Percentiles rank a stretch among this genome's conserved stretches.
These are phyloP conservation scores for Electrona antarctica DNA, from an alignment of 2,113 vertebrate genomes.

Conservation along the genomic window DNA sequence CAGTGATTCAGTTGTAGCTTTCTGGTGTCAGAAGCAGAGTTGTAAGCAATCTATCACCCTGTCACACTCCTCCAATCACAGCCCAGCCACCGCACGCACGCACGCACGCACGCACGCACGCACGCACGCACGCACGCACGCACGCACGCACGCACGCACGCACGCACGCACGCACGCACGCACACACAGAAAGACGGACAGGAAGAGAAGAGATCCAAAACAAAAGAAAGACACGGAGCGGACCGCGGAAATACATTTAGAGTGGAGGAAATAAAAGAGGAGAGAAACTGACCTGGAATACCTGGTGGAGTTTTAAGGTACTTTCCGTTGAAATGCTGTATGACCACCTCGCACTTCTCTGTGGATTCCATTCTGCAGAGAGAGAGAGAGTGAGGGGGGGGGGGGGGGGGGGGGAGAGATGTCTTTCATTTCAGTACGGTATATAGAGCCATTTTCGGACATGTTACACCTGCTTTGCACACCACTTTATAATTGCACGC, in stretches of 20 bases:
- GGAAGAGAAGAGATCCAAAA: neutral
- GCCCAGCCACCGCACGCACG: no score
- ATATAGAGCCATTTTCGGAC: no score
- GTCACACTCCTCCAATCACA: no score
- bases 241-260: conserved; percentile 20
- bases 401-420: neutral
- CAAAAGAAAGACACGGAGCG: neutral
- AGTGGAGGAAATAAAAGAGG: neutral
- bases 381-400: neutral
- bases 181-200: neutral
- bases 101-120: no score
- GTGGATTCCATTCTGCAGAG: conserved; percentile 76
- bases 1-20: neutral
- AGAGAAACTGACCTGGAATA: conserved; percentile 71
- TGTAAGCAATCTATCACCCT: no score
- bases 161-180: no score
- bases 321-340: conserved; percentile 78
- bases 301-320: conserved; percentile 79
- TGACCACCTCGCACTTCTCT: conserved; percentile 78
- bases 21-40: no score
- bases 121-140: no score
- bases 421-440: no score
- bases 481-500: no score
- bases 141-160: no score
- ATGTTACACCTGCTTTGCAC: no score